Evolutionary conservation across 2,113 vertebrate species (phyloP).

Genomic region (Pterocles orientalis): DNA sequence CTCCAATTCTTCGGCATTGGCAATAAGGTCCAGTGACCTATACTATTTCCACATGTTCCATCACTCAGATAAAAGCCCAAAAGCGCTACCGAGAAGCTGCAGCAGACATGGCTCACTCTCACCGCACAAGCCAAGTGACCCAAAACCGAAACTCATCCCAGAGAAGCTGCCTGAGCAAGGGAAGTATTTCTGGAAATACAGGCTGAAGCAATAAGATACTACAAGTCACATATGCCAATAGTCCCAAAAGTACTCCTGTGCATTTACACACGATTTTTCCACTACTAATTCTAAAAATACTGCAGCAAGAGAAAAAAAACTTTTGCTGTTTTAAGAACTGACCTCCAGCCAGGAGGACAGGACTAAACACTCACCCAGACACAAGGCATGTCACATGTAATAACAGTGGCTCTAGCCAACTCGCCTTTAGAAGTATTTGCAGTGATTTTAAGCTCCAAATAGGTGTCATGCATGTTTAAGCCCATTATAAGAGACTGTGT

Average conservation of each 20-base stretch:
- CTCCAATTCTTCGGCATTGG: accelerated
- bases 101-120: background rate
- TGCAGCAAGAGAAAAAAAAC: background rate
- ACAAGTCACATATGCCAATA: background rate
- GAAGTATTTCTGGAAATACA: background rate
- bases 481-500: background rate
- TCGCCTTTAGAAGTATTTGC: background rate
- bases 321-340: background rate
- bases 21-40: background rate
- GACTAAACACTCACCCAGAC: background rate
- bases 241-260: background rate
- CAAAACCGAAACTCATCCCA: background rate
- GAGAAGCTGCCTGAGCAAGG: background rate
- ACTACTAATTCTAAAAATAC: slow-evolving; percentile 13
- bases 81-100: background rate
- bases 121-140: background rate
- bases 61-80: background rate
- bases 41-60: background rate
- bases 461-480: background rate
- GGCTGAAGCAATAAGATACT: background rate
- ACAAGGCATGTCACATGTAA: background rate
- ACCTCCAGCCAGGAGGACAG: background rate
- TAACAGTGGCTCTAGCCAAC: background rate
- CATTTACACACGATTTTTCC: background rate
- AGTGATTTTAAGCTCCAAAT: background rate